Conservation (phyloP, 2,888 invertebrate species). For the Sialis lutaria region DNA sequence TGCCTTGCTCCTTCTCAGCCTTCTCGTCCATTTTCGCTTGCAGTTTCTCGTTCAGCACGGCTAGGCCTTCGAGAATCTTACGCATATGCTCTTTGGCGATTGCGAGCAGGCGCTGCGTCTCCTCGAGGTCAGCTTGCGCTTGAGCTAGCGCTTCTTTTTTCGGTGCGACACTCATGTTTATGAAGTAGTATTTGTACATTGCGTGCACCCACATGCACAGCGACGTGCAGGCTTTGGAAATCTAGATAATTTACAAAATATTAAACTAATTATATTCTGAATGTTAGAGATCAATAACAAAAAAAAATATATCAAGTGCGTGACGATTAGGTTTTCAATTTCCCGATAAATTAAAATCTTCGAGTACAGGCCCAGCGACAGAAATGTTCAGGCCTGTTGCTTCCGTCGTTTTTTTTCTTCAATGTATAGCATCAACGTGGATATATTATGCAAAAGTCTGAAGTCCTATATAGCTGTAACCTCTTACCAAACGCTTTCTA, state of each 20-base stretch:
- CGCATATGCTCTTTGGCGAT: conserved; percentile 64
- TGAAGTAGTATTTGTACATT: conserved; percentile 84
- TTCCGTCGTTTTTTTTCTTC: too few species aligned
- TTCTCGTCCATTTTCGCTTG: conserved; percentile 55
- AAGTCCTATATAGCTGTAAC: too few species aligned
- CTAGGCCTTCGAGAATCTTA: conserved; percentile 58
- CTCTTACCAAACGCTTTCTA: too few species aligned
- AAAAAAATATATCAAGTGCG: too few species aligned
- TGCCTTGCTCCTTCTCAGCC: conserved; percentile 51
- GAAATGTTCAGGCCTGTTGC: neutral
- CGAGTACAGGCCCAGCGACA: neutral
- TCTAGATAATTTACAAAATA: conserved; percentile 23
- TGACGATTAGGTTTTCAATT: conserved; percentile 2
- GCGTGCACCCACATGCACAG: conserved; percentile 84
- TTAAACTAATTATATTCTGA: too few species aligned
- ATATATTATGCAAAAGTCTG: too few species aligned
- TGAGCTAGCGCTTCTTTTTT: conserved; percentile 68
- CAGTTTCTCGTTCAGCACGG: conserved; percentile 51
- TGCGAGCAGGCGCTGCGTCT: conserved; percentile 46
- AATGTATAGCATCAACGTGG: too few species aligned
- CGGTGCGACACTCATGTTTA: conserved; percentile 67
- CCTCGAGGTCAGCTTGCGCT: conserved; percentile 49
- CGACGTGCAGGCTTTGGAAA: conserved; percentile 64
- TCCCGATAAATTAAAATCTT: neutral
- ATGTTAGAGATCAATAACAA: too few species aligned